Evolutionary conservation across 2,797 vertebrate species (phyloP).

Genomic region (Miichthys miiuy): DNA sequence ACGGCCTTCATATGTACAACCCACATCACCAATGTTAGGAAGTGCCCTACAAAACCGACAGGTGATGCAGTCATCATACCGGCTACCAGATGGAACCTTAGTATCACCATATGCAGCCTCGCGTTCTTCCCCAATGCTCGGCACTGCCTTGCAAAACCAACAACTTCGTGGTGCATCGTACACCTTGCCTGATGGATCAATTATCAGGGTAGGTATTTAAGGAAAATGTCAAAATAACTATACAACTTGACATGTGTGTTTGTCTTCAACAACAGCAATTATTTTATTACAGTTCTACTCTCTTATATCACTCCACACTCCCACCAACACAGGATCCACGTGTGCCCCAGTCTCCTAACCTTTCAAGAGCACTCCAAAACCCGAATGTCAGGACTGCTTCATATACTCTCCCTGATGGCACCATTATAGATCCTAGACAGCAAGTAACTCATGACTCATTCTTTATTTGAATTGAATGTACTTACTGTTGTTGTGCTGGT

Average conservation of each 20-base stretch:
- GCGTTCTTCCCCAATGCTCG: constrained; percentile 74
- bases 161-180: constrained; percentile 78
- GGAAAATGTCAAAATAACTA: not conserved
- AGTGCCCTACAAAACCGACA: constrained; percentile 76
- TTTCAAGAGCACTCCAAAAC: constrained; percentile 83
- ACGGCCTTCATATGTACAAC: constrained; percentile 56
- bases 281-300: constrained; percentile 2
- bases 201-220: constrained; percentile 70
- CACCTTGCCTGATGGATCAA: constrained; percentile 78
- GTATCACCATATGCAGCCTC: constrained; percentile 70
- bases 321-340: constrained; percentile 70
- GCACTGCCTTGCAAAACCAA: constrained; percentile 80
- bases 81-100: constrained; percentile 73
- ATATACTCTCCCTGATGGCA: constrained; percentile 84
- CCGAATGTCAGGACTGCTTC: constrained; percentile 75
- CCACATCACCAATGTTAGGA: constrained; percentile 73
- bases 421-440: constrained; percentile 75
- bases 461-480: not conserved
- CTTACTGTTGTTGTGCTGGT: not conserved
- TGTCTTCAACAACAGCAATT: not conserved
- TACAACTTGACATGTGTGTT: not conserved
- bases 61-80: constrained; percentile 75
- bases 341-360: constrained; percentile 77
- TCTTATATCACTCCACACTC: not conserved
- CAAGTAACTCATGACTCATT: constrained; percentile 66